phyloP scores from a whole-genome alignment of 2,888 invertebrate species.

The Trissonchulus sp. region DNA sequence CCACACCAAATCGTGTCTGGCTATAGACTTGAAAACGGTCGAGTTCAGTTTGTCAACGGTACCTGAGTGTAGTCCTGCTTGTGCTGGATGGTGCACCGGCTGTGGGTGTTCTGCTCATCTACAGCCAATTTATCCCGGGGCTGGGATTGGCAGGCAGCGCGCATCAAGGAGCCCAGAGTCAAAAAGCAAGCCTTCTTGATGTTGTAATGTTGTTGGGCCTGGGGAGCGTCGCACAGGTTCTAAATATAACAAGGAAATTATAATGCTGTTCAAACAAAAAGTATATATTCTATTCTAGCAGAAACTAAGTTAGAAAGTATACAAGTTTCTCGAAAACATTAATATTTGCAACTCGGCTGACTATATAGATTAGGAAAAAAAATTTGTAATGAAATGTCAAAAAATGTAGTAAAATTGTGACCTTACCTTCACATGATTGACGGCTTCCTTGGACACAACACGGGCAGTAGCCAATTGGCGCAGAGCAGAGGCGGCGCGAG shows the following conservation, averaged over 20 bases:
- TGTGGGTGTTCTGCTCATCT: constrained; percentile 32
- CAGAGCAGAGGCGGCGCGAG: constrained; percentile 39
- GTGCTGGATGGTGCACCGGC: constrained; percentile 25
- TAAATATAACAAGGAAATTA: too few relatives aligned
- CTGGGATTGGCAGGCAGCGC: constrained; percentile 30
- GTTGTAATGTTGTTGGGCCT: not conserved
- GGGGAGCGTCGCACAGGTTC: constrained; percentile 10
- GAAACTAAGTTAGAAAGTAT: not conserved
- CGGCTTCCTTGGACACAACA: constrained; percentile 31
- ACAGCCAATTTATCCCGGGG: constrained; percentile 33
- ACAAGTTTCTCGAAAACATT: too few relatives aligned
- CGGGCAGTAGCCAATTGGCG: constrained; percentile 34
- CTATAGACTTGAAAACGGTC: too few relatives aligned
- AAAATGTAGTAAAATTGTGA: too few relatives aligned
- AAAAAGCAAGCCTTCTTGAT: constrained; percentile 42
- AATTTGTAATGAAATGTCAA: too few relatives aligned
- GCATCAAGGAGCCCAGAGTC: constrained; percentile 35
- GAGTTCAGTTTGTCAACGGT: too few relatives aligned
- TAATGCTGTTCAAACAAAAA: too few relatives aligned
- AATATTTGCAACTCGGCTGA: too few relatives aligned
- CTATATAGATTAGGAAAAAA: too few relatives aligned
- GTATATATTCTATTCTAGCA: not conserved
- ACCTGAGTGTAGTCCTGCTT: constrained; percentile 27
- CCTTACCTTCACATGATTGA: constrained; percentile 30
- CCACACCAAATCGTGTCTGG: too few relatives aligned